These are phyloP conservation scores for Netelia virgata DNA, from an alignment of 2,888 invertebrate species.

Conservation along the genomic window DNA sequence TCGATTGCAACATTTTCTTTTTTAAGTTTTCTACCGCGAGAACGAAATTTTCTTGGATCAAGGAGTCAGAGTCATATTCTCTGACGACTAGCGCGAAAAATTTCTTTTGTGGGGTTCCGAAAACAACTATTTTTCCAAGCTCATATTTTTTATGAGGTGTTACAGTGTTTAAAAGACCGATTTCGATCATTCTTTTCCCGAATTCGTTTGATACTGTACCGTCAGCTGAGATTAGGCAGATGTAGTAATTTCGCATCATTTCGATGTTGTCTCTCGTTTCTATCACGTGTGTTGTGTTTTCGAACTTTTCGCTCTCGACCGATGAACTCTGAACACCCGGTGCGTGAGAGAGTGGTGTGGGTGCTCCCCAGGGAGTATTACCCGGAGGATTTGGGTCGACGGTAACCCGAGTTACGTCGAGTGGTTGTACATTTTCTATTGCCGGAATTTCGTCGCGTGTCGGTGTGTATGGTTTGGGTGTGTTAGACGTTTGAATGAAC, in stretches of 20 bases:
- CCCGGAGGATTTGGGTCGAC: no score
- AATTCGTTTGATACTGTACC: conserved; percentile 34
- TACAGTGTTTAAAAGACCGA: conserved; percentile 34
- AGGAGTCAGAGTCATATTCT: conserved; percentile 4
- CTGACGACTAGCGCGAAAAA: conserved; percentile 13
- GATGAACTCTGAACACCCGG: no score
- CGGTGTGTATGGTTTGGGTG: no score
- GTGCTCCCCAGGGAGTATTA: no score
- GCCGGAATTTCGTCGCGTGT: no score
- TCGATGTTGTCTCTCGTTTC: conserved; percentile 58
- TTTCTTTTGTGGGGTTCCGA: conserved; percentile 18
- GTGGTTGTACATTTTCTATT: no score
- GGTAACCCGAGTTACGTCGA: no score
- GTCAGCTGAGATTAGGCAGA: conserved; percentile 55
- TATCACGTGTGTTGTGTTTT: conserved; percentile 15
- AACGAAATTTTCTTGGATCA: conserved; percentile 5
- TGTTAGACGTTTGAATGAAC: no score
- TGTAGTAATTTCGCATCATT: conserved; percentile 57
- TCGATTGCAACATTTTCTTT: not conserved
- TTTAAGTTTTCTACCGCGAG: conserved; percentile 32
- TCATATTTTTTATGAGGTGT: not conserved
- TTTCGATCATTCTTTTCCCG: conserved; percentile 34
- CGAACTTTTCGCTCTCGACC: no score
- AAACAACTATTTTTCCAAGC: conserved; percentile 35
- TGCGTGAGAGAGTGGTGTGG: no score